Percentiles rank a stretch among this genome's conserved stretches.
Conservation (phyloP, 2,797 vertebrate genomes). For the Bradypodion ventrale region DNA sequence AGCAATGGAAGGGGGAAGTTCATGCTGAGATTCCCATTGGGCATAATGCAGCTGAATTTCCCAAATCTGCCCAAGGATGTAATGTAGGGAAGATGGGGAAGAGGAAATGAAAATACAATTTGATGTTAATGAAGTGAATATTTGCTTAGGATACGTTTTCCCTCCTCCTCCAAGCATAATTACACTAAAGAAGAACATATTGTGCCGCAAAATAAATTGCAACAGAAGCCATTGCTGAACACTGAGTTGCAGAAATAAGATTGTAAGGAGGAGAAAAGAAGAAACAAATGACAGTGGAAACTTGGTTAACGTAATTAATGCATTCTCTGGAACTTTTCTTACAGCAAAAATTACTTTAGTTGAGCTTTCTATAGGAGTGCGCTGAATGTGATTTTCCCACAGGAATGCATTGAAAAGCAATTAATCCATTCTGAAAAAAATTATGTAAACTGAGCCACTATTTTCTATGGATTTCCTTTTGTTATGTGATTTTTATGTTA, state of each 20-base stretch:
- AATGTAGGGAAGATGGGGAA: not conserved
- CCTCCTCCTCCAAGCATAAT: constrained; percentile 43
- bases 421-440: no score
- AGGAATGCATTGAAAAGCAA: no score
- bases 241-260: constrained; percentile 18
- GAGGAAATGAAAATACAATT: not conserved
- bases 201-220: constrained; percentile 36
- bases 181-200: constrained; percentile 36
- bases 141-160: constrained; percentile 24
- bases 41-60: constrained; percentile 52
- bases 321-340: no score
- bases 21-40: not conserved
- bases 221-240: constrained; percentile 14
- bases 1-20: constrained; percentile 17
- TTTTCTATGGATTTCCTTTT: no score
- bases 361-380: no score
- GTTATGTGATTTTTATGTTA: no score
- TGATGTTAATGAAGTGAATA: constrained; percentile 14
- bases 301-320: no score
- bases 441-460: no score
- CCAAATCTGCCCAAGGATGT: constrained; percentile 33
- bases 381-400: no score
- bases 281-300: not conserved
- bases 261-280: not conserved
- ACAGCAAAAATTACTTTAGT: no score